These are phyloP conservation scores for Rhaphigaster nebulosa DNA, from an alignment of 2,888 invertebrate genomes.

Conservation along the genomic window DNA sequence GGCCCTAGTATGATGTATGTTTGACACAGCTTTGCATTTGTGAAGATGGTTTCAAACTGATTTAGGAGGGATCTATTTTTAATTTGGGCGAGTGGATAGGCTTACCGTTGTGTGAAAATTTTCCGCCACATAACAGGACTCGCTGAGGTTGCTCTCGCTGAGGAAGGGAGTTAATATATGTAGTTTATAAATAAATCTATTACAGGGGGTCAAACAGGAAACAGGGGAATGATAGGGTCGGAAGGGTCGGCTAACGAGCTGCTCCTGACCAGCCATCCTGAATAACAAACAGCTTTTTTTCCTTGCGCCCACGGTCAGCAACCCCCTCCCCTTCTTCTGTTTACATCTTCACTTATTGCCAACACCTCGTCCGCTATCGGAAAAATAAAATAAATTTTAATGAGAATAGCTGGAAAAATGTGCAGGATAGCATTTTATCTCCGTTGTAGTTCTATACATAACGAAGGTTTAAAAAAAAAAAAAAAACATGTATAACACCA, in stretches of 20 bases:
- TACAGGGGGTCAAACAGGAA: slow-evolving; percentile 32
- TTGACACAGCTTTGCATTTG: too few species aligned
- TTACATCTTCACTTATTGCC: slow-evolving; percentile 35
- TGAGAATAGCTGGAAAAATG: not conserved
- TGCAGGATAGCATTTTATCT: not conserved
- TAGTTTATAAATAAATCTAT: slow-evolving; percentile 35
- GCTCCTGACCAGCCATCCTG: slow-evolving; percentile 32
- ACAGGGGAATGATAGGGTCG: slow-evolving; percentile 35
- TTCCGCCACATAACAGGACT: not conserved
- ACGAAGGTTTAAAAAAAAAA: too few species aligned
- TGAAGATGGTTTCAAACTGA: not conserved
- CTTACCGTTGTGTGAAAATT: not conserved
- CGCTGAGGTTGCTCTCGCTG: not conserved
- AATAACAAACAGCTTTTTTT: slow-evolving; percentile 35
- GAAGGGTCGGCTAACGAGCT: slow-evolving; percentile 23
- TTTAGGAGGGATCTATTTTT: not conserved
- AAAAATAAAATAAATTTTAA: not conserved
- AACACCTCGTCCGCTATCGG: not conserved
- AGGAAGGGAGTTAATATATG: slow-evolving; percentile 21
- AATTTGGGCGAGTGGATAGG: not conserved
- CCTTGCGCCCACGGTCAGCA: not conserved
- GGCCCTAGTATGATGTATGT: too few species aligned
- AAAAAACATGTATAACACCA: too few species aligned
- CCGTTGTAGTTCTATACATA: not conserved
- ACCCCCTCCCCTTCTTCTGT: not conserved